phyloP scores from a whole-genome alignment of 2,888 invertebrate species.

The Pachymerium ferrugineum region DNA sequence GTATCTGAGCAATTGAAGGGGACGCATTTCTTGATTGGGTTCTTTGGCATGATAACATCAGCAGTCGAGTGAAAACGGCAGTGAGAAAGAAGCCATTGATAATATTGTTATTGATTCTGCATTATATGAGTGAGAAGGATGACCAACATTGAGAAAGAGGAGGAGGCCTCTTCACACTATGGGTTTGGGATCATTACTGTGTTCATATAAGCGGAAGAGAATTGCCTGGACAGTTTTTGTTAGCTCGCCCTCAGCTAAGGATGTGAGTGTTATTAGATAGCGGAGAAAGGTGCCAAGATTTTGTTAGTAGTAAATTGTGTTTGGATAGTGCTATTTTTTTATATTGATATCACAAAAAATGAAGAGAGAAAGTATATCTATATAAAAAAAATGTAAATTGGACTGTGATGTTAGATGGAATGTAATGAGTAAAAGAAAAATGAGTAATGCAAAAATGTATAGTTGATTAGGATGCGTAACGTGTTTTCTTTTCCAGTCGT shows the following conservation, averaged over 20 bases:
- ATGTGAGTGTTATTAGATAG: slow-evolving; percentile 8
- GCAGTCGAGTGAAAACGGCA: not conserved
- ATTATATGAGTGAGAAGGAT: slow-evolving; percentile 10
- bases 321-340: not conserved
- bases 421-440: too few species aligned
- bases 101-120: slow-evolving; percentile 18
- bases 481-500: too few species aligned
- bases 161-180: not conserved
- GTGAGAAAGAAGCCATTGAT: not conserved
- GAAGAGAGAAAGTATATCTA: too few species aligned
- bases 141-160: not conserved
- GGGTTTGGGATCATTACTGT: slow-evolving; percentile 7
- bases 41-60: slow-evolving; percentile 1
- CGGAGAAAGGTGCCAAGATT: not conserved
- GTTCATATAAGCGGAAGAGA: slow-evolving; percentile 13
- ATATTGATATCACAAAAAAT: not conserved
- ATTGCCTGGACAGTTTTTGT: slow-evolving; percentile 15
- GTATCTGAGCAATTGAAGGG: slow-evolving; percentile 4
- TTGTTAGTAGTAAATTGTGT: not conserved
- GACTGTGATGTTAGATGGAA: too few species aligned
- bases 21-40: slow-evolving; percentile 9
- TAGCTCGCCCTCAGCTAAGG: slow-evolving; percentile 1
- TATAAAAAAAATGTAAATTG: too few species aligned
- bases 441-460: too few species aligned
- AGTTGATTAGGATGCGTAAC: too few species aligned